These are phyloP conservation scores for Choloepus didactylus DNA, from an alignment of 2,797 vertebrate genomes.

Conservation along the genomic window DNA sequence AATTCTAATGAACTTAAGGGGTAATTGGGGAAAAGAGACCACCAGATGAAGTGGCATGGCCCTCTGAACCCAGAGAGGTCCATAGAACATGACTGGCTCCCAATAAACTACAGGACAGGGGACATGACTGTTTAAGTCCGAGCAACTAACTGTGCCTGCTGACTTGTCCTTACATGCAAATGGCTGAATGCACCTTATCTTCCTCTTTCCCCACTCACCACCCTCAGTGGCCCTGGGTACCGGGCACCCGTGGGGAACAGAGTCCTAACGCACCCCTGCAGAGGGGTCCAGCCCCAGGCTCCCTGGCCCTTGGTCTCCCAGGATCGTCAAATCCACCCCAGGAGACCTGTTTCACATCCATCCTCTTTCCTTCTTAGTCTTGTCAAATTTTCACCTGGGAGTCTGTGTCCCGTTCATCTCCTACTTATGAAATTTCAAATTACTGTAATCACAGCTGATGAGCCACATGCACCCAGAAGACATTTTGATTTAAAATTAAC, in stretches of 20 bases:
- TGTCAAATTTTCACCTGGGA: background rate
- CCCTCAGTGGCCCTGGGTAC: background rate
- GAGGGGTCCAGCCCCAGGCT: background rate
- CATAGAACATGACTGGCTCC: slow-evolving; percentile 20
- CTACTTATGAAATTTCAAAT: background rate
- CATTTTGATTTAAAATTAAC: slow-evolving; percentile 1
- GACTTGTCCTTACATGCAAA: too few species aligned
- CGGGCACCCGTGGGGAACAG: background rate
- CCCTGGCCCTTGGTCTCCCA: too few species aligned
- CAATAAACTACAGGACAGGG: slow-evolving; percentile 17
- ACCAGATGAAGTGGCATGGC: background rate
- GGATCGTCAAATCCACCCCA: background rate
- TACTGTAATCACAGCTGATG: background rate
- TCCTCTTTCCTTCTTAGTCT: background rate
- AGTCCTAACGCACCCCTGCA: background rate
- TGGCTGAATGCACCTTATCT: background rate
- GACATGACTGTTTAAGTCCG: background rate
- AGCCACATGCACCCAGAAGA: background rate
- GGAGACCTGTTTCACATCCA: background rate
- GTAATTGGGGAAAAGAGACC: slow-evolving; percentile 68
- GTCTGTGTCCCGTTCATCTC: background rate
- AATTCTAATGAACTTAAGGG: slow-evolving; percentile 13
- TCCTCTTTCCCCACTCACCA: background rate
- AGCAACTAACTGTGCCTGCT: background rate
- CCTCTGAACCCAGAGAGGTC: slow-evolving; percentile 10